Conservation (phyloP, 2,888 invertebrate genomes). For the Bombyx huttoni region DNA sequence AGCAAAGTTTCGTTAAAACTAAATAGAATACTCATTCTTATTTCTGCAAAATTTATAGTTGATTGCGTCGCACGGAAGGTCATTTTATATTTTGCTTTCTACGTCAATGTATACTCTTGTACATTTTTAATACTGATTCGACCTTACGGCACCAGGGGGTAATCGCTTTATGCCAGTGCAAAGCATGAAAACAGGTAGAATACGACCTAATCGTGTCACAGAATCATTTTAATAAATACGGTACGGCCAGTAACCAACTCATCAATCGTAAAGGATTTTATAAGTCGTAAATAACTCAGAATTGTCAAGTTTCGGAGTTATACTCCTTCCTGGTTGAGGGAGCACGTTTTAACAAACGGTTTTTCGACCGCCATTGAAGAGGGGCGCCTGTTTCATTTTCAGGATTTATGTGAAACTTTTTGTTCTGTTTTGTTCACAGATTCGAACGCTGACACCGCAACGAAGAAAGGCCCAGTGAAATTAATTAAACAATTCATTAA, state of each 20-base stretch:
- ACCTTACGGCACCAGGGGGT: too few species aligned
- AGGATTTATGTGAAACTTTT: conserved; percentile 25
- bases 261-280: background rate
- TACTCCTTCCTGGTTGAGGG: background rate
- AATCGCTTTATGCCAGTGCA: too few species aligned
- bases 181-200: too few species aligned
- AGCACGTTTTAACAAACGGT: conserved; percentile 34
- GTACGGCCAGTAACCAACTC: background rate
- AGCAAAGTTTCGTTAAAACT: background rate
- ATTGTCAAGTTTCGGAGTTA: background rate
- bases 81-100: too few species aligned
- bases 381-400: conserved; percentile 20
- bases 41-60: too few species aligned
- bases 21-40: too few species aligned
- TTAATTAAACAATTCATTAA: conserved; percentile 14
- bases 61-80: too few species aligned
- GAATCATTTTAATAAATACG: background rate
- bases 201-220: background rate
- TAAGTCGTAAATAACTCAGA: background rate
- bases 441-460: conserved; percentile 8
- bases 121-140: too few species aligned
- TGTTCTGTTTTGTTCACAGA: conserved; percentile 26
- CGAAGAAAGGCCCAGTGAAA: conserved; percentile 7
- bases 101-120: too few species aligned
- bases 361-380: conserved; percentile 28